These are phyloP conservation scores for Microhierax caerulescens DNA, from an alignment of 2,797 vertebrate species.

Conservation along the genomic window DNA sequence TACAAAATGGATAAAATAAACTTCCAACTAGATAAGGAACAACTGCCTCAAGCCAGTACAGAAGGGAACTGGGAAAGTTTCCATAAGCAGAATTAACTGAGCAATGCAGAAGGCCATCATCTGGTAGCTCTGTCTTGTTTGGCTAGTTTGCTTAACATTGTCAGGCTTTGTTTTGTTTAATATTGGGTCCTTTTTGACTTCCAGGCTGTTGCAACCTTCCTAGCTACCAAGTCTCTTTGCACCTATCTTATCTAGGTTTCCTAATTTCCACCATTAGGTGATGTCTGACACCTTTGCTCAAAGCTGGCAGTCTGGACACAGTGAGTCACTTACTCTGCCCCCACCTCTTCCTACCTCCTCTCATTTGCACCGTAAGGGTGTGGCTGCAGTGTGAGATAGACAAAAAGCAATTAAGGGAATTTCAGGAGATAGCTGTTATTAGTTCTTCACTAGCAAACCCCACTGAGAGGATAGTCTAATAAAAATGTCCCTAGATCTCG, in stretches of 20 bases:
- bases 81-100: not conserved
- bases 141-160: not conserved
- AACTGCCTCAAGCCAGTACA: not conserved
- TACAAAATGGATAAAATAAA: not conserved
- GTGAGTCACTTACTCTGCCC: slow-evolving; percentile 58
- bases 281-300: slow-evolving; percentile 72
- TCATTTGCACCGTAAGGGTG: not conserved
- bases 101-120: not conserved
- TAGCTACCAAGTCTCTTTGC: slow-evolving; percentile 30
- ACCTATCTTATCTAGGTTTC: slow-evolving; percentile 73
- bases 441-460: not conserved
- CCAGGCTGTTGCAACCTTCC: not conserved
- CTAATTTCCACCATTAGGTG: slow-evolving; percentile 75
- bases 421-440: not conserved
- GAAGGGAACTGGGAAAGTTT: not conserved
- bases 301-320: slow-evolving; percentile 63
- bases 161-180: not conserved
- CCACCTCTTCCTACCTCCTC: not conserved
- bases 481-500: not conserved
- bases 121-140: not conserved
- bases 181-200: not conserved
- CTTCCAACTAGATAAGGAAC: slow-evolving; percentile 19
- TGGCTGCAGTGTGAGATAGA: not conserved
- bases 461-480: not conserved
- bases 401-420: not conserved